Conservation (phyloP, 2,888 invertebrate genomes). For the Lepidocyrtinus sp. region DNA sequence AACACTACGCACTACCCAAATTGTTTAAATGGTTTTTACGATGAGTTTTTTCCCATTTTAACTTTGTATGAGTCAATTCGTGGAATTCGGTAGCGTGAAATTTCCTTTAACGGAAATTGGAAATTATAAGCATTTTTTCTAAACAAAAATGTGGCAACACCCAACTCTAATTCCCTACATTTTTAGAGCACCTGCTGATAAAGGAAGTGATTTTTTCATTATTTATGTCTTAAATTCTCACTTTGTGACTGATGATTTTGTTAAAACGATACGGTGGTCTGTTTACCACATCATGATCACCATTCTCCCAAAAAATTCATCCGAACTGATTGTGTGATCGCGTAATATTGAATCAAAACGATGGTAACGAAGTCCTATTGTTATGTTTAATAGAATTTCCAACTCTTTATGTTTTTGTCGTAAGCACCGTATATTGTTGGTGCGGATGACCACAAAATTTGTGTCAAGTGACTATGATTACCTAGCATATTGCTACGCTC, state of each 20-base stretch:
- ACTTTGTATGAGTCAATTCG: not conserved
- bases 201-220: not conserved
- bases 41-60: not conserved
- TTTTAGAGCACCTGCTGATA: not conserved
- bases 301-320: not conserved
- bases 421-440: not conserved
- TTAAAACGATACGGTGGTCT: no score
- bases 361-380: not conserved
- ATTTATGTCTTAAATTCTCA: not conserved
- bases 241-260: not conserved
- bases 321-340: not conserved
- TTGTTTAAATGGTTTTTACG: not conserved
- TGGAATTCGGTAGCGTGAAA: not conserved
- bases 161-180: no score
- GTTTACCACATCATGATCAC: not conserved
- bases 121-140: not conserved
- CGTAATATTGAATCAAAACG: not conserved
- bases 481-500: not conserved
- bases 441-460: not conserved
- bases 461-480: slow-evolving; percentile 15
- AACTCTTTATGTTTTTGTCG: not conserved
- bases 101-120: not conserved
- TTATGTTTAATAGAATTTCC: not conserved
- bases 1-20: not conserved
- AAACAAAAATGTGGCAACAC: not conserved